Percentiles rank a stretch among this genome's conserved stretches.
phyloP scores from a whole-genome alignment of 2,113 vertebrate species.

The Elanoides forficatus region DNA sequence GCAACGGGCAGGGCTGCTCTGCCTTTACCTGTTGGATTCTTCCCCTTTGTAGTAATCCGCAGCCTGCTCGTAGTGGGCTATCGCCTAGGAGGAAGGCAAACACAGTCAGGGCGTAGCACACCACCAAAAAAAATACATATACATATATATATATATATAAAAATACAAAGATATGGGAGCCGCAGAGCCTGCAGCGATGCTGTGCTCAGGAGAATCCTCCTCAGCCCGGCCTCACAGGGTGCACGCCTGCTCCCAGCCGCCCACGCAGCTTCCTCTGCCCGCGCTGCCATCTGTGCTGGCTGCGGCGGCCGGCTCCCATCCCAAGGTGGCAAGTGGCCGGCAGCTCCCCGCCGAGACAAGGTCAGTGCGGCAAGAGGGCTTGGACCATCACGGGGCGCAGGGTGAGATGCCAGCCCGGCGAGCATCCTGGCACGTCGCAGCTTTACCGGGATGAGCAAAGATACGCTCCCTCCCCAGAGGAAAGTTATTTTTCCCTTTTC shows the following conservation, averaged over 20 bases:
- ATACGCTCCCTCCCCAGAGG: background rate
- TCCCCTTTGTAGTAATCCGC: constrained; percentile 95
- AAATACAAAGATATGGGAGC: background rate
- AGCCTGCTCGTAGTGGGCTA: constrained; percentile 92
- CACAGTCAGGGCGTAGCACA: background rate
- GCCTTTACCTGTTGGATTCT: constrained; percentile 85
- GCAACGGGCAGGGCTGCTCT: too few relatives aligned
- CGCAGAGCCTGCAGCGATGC: background rate
- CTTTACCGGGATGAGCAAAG: background rate
- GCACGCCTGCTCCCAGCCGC: background rate
- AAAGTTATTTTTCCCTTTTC: background rate
- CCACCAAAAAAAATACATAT: background rate
- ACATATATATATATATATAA: too few relatives aligned
- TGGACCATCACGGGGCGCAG: background rate
- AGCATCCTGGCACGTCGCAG: too few relatives aligned
- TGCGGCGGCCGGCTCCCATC: background rate
- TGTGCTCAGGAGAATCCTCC: background rate
- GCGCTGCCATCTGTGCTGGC: background rate
- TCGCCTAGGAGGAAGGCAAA: constrained; percentile 66
- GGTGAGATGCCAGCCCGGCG: background rate
- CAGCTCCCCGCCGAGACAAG: background rate
- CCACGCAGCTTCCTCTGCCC: background rate
- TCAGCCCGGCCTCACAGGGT: background rate
- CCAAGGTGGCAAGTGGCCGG: background rate
- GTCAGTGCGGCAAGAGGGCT: background rate